A percentile compares a stretch with the other conserved stretches of the same genome.
Conservation (phyloP, 2,113 vertebrate genomes). For the Xiphophorus hellerii region DNA sequence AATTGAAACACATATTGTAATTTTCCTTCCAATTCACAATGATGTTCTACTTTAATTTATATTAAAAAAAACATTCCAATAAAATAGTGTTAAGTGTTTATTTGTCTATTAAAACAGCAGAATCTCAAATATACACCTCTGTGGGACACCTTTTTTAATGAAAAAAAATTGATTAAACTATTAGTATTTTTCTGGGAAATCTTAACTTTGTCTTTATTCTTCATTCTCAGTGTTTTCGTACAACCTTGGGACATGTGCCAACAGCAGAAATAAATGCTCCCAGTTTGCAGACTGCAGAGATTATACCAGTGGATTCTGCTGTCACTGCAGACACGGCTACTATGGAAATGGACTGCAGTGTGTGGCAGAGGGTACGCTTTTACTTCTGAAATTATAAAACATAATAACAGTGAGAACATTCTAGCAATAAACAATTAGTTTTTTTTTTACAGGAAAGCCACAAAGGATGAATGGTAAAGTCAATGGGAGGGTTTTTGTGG, state of each 20-base stretch:
- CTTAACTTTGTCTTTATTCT: background rate
- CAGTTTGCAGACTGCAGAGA: slow-evolving; percentile 89
- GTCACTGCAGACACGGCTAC: slow-evolving; percentile 89
- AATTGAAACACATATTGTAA: no score
- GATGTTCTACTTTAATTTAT: no score
- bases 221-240: slow-evolving; percentile 90
- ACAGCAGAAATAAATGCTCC: slow-evolving; percentile 88
- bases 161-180: background rate
- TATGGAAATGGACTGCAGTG: slow-evolving; percentile 94
- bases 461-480: slow-evolving; percentile 96
- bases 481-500: slow-evolving; percentile 86
- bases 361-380: slow-evolving; percentile 87
- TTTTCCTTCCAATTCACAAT: no score
- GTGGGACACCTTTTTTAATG: background rate
- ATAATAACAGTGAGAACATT: background rate
- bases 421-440: background rate
- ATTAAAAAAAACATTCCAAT: no score
- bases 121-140: background rate
- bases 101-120: background rate
- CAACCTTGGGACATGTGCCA: slow-evolving; percentile 86
- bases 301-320: slow-evolving; percentile 89
- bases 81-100: no score
- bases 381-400: background rate
- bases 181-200: background rate
- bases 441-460: slow-evolving; percentile 84